Evolutionary conservation across 1,140 invertebrate genomes (phyloP).

Genomic region (Asobara japonica): DNA sequence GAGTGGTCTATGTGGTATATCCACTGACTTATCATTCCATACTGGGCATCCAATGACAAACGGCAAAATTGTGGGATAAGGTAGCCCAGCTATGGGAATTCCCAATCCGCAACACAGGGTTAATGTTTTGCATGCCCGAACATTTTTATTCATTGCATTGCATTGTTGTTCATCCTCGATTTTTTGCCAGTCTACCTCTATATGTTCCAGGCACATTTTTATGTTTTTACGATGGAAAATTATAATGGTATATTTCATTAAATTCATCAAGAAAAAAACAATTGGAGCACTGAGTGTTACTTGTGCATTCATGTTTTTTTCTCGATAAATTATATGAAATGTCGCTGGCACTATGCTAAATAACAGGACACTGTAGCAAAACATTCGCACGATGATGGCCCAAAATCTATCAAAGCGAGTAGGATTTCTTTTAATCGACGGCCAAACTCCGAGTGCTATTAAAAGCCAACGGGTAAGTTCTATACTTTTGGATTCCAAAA

Average conservation of each 20-base stretch:
- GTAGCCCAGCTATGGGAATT: slow-evolving; percentile 14
- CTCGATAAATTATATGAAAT: neutral
- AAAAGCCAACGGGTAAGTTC: neutral
- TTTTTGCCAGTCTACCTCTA: slow-evolving; percentile 4
- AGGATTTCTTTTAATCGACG: neutral
- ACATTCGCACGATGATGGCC: neutral
- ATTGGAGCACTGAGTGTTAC: slow-evolving; percentile 36
- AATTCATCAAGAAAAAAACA: slow-evolving; percentile 30
- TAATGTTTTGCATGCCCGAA: neutral
- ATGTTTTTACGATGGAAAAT: slow-evolving; percentile 3
- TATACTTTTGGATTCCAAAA: too few relatives aligned
- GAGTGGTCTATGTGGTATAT: slow-evolving; percentile 5
- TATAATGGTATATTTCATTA: slow-evolving; percentile 37
- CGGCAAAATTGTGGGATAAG: slow-evolving; percentile 15
- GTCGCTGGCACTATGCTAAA: neutral
- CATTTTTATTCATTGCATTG: slow-evolving; percentile 19
- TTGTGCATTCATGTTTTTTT: slow-evolving; percentile 19
- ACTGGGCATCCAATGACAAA: neutral
- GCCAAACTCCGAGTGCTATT: slow-evolving; percentile 18
- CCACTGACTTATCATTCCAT: neutral
- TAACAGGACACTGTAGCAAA: neutral
- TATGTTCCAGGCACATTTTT: slow-evolving; percentile 11
- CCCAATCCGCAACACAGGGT: slow-evolving; percentile 16
- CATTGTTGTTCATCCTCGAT: neutral
- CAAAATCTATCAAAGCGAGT: neutral